Evolutionary conservation across 53 echinoderm and acorn worm species (phyloP).

Genomic region (Crossaster papposus): DNA sequence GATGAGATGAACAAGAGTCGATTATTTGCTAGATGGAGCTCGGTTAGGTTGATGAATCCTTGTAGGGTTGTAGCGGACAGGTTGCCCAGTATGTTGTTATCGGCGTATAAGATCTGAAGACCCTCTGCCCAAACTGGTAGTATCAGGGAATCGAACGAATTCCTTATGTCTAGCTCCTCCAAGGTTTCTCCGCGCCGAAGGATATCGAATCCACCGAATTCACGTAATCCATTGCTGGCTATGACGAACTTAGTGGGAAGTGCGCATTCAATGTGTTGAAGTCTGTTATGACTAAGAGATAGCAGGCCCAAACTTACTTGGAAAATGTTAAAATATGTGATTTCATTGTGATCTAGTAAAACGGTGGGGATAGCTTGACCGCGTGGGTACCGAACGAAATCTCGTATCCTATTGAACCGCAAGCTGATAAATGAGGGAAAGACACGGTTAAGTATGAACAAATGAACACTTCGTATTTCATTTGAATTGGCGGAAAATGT

Average conservation of each 20-base stretch:
- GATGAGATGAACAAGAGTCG: slow-evolving; percentile 37
- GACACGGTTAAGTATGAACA: too few relatives aligned
- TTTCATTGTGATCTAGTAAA: slow-evolving; percentile 25
- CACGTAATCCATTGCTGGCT: slow-evolving; percentile 4
- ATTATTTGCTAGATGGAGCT: slow-evolving; percentile 45
- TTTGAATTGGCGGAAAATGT: slow-evolving; percentile 10
- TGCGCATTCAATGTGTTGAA: neutral
- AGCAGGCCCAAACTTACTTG: too few relatives aligned
- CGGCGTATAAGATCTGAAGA: slow-evolving; percentile 19
- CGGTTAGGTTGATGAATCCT: slow-evolving; percentile 26
- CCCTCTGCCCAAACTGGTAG: slow-evolving; percentile 38
- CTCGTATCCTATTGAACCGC: neutral
- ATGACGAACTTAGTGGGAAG: neutral
- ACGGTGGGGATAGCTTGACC: neutral
- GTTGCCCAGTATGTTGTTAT: slow-evolving; percentile 33
- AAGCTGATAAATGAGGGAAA: neutral
- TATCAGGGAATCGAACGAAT: slow-evolving; percentile 39
- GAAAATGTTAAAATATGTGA: neutral
- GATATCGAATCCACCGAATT: neutral
- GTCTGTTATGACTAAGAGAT: slow-evolving; percentile 2
- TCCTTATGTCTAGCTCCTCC: neutral
- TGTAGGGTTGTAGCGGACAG: slow-evolving; percentile 34
- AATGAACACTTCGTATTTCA: neutral
- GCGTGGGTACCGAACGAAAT: neutral
- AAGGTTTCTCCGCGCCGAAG: neutral